Percentiles rank a stretch among this genome's conserved stretches.
Evolutionary conservation across 2,888 invertebrate species (phyloP).

Genomic region (Antitype chi): DNA sequence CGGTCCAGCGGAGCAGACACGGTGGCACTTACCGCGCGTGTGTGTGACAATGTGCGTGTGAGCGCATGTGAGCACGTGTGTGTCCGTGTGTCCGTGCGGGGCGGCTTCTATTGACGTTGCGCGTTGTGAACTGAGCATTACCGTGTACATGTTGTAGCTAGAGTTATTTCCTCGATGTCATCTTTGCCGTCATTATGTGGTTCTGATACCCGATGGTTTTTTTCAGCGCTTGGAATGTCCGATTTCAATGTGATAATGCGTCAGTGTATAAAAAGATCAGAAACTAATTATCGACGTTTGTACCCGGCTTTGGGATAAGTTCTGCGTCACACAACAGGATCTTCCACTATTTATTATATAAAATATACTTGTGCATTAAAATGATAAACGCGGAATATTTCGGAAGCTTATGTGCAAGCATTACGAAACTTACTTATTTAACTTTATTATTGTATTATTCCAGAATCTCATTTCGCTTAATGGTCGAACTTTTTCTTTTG

Average conservation of each 20-base stretch:
- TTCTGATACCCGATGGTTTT: slow-evolving; percentile 32
- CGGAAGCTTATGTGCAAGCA: slow-evolving; percentile 26
- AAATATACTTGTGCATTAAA: slow-evolving; percentile 14
- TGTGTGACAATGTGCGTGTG: slow-evolving; percentile 16
- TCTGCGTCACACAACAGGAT: not conserved
- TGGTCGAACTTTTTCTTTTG: slow-evolving; percentile 52
- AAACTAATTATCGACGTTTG: not conserved
- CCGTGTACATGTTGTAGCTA: slow-evolving; percentile 78
- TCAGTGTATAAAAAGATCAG: not conserved
- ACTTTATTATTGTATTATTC: slow-evolving; percentile 39
- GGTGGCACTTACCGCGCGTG: not conserved
- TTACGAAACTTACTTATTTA: slow-evolving; percentile 50
- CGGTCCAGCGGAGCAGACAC: slow-evolving; percentile 2
- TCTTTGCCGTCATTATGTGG: slow-evolving; percentile 50
- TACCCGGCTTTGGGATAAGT: too few species aligned
- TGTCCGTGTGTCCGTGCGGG: not conserved
- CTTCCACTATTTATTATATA: not conserved
- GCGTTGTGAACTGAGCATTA: slow-evolving; percentile 17
- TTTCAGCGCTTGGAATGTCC: slow-evolving; percentile 32
- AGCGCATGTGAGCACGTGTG: not conserved
- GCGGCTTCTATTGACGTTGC: not conserved
- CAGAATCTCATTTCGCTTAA: slow-evolving; percentile 51
- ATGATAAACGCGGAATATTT: slow-evolving; percentile 6
- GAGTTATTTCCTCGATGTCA: slow-evolving; percentile 60
- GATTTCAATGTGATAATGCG: slow-evolving; percentile 14